Percentiles rank a stretch among this genome's conserved stretches.
Conservation (phyloP, 2,888 invertebrate species). For the Hypsopygia costalis region DNA sequence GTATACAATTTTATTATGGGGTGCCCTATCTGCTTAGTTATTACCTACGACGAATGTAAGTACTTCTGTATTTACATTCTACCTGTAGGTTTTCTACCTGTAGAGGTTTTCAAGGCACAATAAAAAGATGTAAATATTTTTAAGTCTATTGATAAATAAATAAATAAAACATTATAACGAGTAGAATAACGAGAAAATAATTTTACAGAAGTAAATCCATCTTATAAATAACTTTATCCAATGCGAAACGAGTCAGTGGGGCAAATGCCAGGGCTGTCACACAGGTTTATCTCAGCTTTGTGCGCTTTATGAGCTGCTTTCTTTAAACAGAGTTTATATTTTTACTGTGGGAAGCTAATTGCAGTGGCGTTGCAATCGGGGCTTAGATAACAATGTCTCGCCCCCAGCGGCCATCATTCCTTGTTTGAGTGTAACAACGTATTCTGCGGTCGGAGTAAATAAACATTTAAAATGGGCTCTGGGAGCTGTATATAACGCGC, state of each 20-base stretch:
- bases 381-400: slow-evolving; percentile 5
- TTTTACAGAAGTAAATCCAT: no score
- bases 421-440: slow-evolving; percentile 1
- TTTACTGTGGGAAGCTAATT: slow-evolving; percentile 5
- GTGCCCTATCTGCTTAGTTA: no score
- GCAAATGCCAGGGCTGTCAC: neutral
- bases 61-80: no score
- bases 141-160: no score
- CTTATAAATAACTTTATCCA: neutral
- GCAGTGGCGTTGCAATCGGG: slow-evolving; percentile 3
- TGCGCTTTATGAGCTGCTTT: neutral
- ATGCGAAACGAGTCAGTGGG: neutral
- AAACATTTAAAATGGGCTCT: neutral
- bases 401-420: slow-evolving; percentile 1
- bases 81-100: no score
- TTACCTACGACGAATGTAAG: no score
- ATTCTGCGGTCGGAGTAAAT: neutral
- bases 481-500: no score
- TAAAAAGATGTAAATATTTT: no score
- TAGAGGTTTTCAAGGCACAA: no score
- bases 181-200: no score
- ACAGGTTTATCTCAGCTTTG: neutral
- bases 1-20: no score
- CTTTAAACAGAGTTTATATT: slow-evolving; percentile 5
- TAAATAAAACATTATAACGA: no score